phyloP scores from a whole-genome alignment of 1,140 invertebrate genomes.

The Agrilus planipennis region DNA sequence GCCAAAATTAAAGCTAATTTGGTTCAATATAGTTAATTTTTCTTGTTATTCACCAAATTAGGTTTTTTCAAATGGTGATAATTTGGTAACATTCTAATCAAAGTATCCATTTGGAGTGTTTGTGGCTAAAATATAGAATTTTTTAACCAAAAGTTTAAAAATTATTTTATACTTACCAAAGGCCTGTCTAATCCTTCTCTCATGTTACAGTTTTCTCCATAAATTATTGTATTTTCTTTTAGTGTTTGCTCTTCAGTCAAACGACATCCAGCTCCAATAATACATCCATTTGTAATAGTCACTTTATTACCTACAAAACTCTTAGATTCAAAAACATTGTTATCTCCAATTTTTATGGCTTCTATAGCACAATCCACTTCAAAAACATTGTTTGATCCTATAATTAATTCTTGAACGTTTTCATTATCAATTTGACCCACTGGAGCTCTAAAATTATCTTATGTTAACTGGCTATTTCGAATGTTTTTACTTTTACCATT shows the following conservation, averaged over 20 bases:
- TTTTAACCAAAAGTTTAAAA: conserved; percentile 11
- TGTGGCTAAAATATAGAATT: conserved; percentile 48
- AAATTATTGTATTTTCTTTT: conserved; percentile 83
- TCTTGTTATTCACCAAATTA: too few relatives aligned
- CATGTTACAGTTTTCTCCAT: conserved; percentile 64
- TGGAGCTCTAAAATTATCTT: conserved; percentile 23
- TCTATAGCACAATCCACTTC: conserved; percentile 76
- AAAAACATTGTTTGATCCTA: conserved; percentile 93
- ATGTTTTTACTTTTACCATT: neutral
- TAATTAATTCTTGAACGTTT: conserved; percentile 54
- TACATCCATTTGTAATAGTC: conserved; percentile 79
- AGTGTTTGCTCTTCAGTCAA: conserved; percentile 60
- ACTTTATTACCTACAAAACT: conserved; percentile 69
- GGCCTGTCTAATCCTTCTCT: conserved; percentile 80
- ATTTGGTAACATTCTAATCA: conserved; percentile 84
- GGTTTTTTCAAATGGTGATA: conserved; percentile 82
- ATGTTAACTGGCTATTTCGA: neutral
- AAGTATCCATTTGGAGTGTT: conserved; percentile 81
- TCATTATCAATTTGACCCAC: conserved; percentile 28
- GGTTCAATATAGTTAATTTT: too few relatives aligned
- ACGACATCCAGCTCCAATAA: conserved; percentile 78
- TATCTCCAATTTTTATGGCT: conserved; percentile 53
- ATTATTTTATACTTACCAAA: conserved; percentile 40
- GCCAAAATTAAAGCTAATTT: too few relatives aligned
- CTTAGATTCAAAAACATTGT: conserved; percentile 51